These are phyloP conservation scores for Danio albolineatus DNA, from an alignment of 2,797 vertebrate genomes.

Conservation along the genomic window DNA sequence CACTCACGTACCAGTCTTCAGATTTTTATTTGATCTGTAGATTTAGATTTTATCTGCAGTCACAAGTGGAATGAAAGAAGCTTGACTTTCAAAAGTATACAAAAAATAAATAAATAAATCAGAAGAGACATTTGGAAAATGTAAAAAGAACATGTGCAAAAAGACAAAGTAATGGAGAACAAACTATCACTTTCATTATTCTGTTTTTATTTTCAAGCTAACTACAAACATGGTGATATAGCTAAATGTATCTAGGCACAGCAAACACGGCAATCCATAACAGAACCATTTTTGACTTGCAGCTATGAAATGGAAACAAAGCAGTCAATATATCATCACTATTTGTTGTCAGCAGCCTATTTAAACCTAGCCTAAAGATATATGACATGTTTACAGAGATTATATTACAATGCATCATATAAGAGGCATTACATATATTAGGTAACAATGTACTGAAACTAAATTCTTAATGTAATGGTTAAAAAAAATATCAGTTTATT, in stretches of 20 bases:
- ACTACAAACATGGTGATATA: not conserved
- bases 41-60: constrained; percentile 7
- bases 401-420: constrained; percentile 13
- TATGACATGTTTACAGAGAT: not conserved
- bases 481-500: not conserved
- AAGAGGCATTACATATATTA: not conserved
- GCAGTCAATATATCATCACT: constrained; percentile 3
- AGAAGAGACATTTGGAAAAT: not conserved
- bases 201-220: not conserved
- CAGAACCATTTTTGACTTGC: constrained; percentile 6
- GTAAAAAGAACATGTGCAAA: not conserved
- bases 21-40: not conserved
- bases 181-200: not conserved
- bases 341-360: constrained; percentile 3
- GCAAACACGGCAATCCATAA: constrained; percentile 11
- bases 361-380: constrained; percentile 14
- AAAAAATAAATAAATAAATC: not conserved
- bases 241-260: not conserved
- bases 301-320: constrained; percentile 11
- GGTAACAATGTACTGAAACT: not conserved
- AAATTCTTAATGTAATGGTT: not conserved
- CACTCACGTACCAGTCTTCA: not conserved
- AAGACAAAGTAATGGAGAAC: not conserved
- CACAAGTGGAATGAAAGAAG: not conserved
- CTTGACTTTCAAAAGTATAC: not conserved